These are phyloP conservation scores for Miniopterus natalensis DNA, from an alignment of 2,113 vertebrate genomes.

Conservation along the genomic window DNA sequence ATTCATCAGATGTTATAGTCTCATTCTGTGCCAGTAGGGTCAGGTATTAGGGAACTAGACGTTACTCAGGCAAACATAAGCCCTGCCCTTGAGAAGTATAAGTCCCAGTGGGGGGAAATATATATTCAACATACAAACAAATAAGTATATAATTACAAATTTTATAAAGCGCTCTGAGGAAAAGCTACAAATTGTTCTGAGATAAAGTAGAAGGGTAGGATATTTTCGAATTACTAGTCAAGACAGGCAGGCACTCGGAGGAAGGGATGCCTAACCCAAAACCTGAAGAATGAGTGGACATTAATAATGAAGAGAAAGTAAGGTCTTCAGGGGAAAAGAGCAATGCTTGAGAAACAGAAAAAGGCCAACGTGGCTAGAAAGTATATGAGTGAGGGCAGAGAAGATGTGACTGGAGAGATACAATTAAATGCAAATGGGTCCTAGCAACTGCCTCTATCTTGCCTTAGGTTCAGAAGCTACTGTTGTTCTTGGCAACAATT, in stretches of 20 bases:
- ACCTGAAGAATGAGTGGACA: not conserved
- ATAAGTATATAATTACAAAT: constrained; percentile 35
- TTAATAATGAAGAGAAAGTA: not conserved
- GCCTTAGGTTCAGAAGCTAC: not conserved
- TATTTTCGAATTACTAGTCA: constrained; percentile 13
- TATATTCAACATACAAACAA: not conserved
- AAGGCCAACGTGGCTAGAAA: not conserved
- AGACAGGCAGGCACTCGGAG: not conserved
- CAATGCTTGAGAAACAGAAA: not conserved
- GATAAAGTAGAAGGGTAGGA: not conserved
- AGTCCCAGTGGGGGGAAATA: not conserved
- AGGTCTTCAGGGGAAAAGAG: not conserved
- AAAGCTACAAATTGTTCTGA: not conserved
- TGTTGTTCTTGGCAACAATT: not conserved
- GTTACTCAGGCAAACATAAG: not conserved
- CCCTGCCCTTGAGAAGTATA: not conserved
- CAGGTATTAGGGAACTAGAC: not conserved
- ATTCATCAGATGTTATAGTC: constrained; percentile 23
- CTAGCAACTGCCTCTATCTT: not conserved
- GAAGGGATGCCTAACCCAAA: not conserved
- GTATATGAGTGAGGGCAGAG: not conserved
- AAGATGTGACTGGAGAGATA: not conserved
- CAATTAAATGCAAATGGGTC: not conserved
- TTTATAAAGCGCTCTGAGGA: not conserved
- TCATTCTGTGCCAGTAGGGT: not conserved